phyloP scores from a whole-genome alignment of 2,797 vertebrate genomes.

The Micropoecilia bifurca region DNA sequence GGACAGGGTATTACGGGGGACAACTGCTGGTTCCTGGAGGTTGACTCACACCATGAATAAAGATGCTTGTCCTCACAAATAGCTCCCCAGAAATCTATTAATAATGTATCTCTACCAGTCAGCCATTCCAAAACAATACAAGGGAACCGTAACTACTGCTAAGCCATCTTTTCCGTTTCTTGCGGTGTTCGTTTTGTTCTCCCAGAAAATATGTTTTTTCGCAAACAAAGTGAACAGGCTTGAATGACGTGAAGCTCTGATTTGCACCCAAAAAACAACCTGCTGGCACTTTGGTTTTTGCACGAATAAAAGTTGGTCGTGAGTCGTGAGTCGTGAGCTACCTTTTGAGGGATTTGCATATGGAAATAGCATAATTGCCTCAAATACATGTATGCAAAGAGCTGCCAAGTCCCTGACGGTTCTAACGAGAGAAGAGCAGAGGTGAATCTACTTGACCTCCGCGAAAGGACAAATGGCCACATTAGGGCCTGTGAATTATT shows the following conservation, averaged over 20 bases:
- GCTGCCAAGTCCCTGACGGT: conserved; percentile 34
- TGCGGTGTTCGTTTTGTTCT: neutral
- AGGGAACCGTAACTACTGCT: conserved; percentile 20
- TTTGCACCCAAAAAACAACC: conserved; percentile 33
- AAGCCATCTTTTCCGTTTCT: neutral
- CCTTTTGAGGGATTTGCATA: conserved; percentile 54
- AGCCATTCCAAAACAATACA: conserved; percentile 50
- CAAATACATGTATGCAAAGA: conserved; percentile 29
- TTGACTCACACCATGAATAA: conserved; percentile 70
- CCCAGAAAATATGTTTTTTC: conserved; percentile 4
- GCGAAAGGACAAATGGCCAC: conserved; percentile 40
- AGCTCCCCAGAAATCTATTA: conserved; percentile 64
- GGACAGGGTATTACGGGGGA: neutral
- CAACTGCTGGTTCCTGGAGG: conserved; percentile 41
- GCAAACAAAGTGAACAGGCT: conserved; percentile 20
- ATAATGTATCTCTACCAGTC: conserved; percentile 62
- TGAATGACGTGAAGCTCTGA: conserved; percentile 24
- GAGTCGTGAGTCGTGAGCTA: neutral
- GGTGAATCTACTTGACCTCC: conserved; percentile 73
- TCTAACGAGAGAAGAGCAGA: conserved; percentile 62
- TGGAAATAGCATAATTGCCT: conserved; percentile 52
- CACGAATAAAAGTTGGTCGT: conserved; percentile 25
- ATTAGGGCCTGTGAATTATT: conserved; percentile 74
- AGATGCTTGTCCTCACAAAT: conserved; percentile 66
- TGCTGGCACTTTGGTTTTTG: conserved; percentile 23